Evolutionary conservation across 2,113 vertebrate species (phyloP), one percentile per base, ranked within the genome.

Genomic region (Vimba vimba): DNA sequence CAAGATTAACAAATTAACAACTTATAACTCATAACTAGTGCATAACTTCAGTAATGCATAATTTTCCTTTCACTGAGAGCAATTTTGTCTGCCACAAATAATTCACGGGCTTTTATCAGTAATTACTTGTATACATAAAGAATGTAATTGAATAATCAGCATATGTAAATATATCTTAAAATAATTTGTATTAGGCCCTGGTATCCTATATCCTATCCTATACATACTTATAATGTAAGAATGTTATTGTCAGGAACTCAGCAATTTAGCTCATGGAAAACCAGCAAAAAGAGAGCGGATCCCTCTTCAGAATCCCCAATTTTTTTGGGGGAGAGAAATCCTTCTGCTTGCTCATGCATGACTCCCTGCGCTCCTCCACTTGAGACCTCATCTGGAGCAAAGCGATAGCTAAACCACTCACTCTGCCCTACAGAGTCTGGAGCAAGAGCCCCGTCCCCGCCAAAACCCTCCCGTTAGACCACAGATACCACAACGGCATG

Each of bases 341-440:
- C 27, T 50, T 83, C 60, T 60, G 36, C 7, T 12, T 33, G 27
- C 64, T 30, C 75, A 79, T 7, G 52, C 25, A 45, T 57, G 60
- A 68, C 47, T 66, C 45, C 59, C 73, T 87, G 36, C 21, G 19
- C 66, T 71, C 79, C 74, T 76, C n/a, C 79, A 57, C 79, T 81
- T 30, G 62, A 79, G 85, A 62, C 52, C 45, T 47, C 39, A 21
- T 83, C 27, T 82, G 77, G 73, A 86, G 73, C 39, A 27, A 36
- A 75, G 68, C 39, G 82, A 66, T 81, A 85, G 84, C 83, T 60
- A 68, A 82, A 69, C 25, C 84, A 47, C 66, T 71, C 71, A 55
- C 68, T 86, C 85, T 82, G 25, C 57, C 79, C 69, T 60, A 60
- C 59, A 79, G 36, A 45, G 43, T 64, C 30, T 52, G 23, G 21